Evolutionary conservation across 1,140 invertebrate genomes (phyloP).

Genomic region (Drosophila miranda): DNA sequence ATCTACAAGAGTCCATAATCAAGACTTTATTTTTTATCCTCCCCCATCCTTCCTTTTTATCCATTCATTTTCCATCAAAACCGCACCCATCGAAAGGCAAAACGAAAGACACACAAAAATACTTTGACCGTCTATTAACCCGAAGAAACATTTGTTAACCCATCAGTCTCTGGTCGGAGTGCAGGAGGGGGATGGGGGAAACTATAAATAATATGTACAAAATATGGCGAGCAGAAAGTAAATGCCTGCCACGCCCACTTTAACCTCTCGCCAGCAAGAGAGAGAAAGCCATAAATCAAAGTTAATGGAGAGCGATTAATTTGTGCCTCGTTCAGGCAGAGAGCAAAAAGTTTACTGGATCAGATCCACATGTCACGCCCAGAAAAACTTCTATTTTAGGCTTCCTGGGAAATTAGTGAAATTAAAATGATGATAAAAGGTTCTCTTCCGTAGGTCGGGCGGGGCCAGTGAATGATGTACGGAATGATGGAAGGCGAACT

Average conservation of each 20-base stretch:
- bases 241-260: constrained; percentile 41
- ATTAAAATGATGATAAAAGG: constrained; percentile 47
- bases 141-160: constrained; percentile 56
- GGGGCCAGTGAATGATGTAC: neutral
- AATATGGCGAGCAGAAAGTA: constrained; percentile 59
- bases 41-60: neutral
- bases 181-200: constrained; percentile 11
- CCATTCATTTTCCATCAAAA: too few species aligned
- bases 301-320: constrained; percentile 72
- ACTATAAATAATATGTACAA: constrained; percentile 72
- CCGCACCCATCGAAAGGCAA: neutral
- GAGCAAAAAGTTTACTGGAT: constrained; percentile 18
- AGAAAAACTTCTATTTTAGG: constrained; percentile 40
- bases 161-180: constrained; percentile 3
- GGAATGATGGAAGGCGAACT: constrained; percentile 38
- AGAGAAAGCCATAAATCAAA: constrained; percentile 64
- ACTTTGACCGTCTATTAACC: constrained; percentile 56
- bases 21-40: too few species aligned
- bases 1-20: too few species aligned
- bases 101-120: constrained; percentile 6
- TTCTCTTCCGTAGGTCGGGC: neutral
- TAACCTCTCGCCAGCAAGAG: constrained; percentile 8
- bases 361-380: constrained; percentile 22
- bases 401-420: constrained; percentile 47
- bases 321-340: constrained; percentile 44